Base-by-base conservation (phyloP, 1,140 invertebrate genomes). In the Meloidogyne floridensis region DNA sequence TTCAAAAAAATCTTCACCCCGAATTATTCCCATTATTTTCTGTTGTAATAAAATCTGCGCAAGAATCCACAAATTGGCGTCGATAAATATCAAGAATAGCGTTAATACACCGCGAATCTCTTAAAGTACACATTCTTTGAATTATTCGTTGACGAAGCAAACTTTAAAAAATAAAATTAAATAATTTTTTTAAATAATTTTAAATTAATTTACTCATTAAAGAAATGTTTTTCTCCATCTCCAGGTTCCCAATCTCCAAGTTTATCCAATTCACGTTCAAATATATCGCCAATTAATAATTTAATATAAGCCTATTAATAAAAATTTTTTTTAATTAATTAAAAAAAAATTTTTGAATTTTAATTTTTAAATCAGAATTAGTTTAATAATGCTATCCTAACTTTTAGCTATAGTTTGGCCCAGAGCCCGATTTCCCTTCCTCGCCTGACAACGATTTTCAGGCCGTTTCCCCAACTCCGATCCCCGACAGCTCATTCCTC, bases 41-140 rank as follows among this genome's bases (percentile, higher is more conserved):
- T 86, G 69, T 3, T 75, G 75, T 82, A 81, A 20, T 47, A 42
- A 11, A 47, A 20, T 85, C 82, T 43, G 71, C 80, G 53, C 86
- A 87, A 13, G 86, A 78, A 18, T 86, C 43, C 18, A 88, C 79
- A 59, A 87, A 88, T 0, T 86, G 65, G 32, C 79, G 81, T 9
- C 42, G 47, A 72, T 87, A 87, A 53, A 86, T 82, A 32, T 54
- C 74, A 9, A 59, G 77, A 56, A 87, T 54, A 59, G 79, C 82
- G 20, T 80, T 75, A 9, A 80, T 88, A 71, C 87, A 87, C 32
- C 84, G 72, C 6, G 47, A 51, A 73, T 82, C 65, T 32, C 86
- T 70, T n/a, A 85, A 53, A 13, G 83, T 69, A 77, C 86, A 87
- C 83, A 83, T 87, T 73, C 83, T 84, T 11, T 77, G 54, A 53